phyloP scores from a whole-genome alignment of 2,888 invertebrate genomes.

The Troides oblongomaculatus region DNA sequence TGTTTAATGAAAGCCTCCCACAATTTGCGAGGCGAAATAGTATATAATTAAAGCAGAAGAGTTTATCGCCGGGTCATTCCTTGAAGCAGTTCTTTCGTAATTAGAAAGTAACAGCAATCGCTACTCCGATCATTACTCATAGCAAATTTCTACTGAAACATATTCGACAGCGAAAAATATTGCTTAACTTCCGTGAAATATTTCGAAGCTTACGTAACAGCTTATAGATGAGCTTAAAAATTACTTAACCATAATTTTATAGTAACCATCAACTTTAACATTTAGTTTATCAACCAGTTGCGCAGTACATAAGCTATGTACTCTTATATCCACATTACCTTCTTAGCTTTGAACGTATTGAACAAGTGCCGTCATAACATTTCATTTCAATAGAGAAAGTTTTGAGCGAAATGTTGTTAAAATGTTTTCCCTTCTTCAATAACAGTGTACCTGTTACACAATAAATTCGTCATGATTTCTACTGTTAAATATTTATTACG shows the following conservation, averaged over 20 bases:
- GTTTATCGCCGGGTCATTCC: slow-evolving; percentile 60
- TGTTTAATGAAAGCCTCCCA: slow-evolving; percentile 16
- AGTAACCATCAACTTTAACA: not conserved
- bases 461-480: slow-evolving; percentile 16
- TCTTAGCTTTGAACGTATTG: slow-evolving; percentile 31
- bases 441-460: slow-evolving; percentile 19
- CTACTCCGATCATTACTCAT: not conserved
- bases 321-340: slow-evolving; percentile 22
- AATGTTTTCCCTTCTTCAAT: slow-evolving; percentile 23
- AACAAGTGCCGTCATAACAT: slow-evolving; percentile 35
- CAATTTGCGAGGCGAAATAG: slow-evolving; percentile 38
- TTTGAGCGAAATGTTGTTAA: slow-evolving; percentile 31
- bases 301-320: slow-evolving; percentile 6
- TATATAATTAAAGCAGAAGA: slow-evolving; percentile 39
- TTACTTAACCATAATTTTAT: not conserved
- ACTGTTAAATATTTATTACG: slow-evolving; percentile 14
- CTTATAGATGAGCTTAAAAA: not conserved
- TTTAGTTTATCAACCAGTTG: slow-evolving; percentile 4
- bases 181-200: slow-evolving; percentile 6
- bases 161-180: slow-evolving; percentile 6
- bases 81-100: slow-evolving; percentile 69
- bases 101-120: slow-evolving; percentile 57
- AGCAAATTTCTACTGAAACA: slow-evolving; percentile 33
- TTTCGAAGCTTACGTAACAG: slow-evolving; percentile 2
- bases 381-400: slow-evolving; percentile 40